A percentile compares a stretch with the other conserved stretches of the same genome.
phyloP scores from a whole-genome alignment of 2,888 invertebrate genomes.

The Pristionchus japonicus region DNA sequence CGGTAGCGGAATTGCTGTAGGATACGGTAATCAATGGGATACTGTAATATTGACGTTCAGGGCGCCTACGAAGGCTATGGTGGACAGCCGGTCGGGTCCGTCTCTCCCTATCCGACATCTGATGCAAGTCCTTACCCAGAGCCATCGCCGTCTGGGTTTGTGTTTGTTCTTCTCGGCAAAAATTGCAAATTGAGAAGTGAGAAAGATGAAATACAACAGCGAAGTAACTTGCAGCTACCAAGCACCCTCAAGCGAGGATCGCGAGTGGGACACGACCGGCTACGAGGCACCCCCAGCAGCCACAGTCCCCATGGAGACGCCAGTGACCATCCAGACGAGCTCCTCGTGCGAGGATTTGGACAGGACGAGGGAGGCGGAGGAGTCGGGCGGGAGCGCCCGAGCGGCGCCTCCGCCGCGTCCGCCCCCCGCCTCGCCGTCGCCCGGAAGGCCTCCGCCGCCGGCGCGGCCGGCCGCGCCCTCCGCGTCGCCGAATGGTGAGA shows the following conservation, averaged over 20 bases:
- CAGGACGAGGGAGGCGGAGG: not conserved
- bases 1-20: not conserved
- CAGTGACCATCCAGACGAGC: not conserved
- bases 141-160: constrained; percentile 22
- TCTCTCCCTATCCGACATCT: not conserved
- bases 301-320: not conserved
- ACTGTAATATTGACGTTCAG: too few relatives aligned
- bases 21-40: not conserved
- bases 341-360: not conserved
- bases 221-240: not conserved
- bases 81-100: constrained; percentile 21
- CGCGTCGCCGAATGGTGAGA: not conserved
- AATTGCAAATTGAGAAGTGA: not conserved
- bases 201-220: not conserved
- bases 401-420: constrained; percentile 31
- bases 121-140: constrained; percentile 44
- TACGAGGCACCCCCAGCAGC: not conserved
- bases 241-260: not conserved
- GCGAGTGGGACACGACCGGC: not conserved
- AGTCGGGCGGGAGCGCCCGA: not conserved
- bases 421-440: constrained; percentile 31
- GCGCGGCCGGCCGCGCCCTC: not conserved
- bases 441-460: not conserved
- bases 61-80: constrained; percentile 46
- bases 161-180: not conserved